Base-by-base conservation (phyloP, 2,797 vertebrate genomes). In the Sandelia bainsii region DNA sequence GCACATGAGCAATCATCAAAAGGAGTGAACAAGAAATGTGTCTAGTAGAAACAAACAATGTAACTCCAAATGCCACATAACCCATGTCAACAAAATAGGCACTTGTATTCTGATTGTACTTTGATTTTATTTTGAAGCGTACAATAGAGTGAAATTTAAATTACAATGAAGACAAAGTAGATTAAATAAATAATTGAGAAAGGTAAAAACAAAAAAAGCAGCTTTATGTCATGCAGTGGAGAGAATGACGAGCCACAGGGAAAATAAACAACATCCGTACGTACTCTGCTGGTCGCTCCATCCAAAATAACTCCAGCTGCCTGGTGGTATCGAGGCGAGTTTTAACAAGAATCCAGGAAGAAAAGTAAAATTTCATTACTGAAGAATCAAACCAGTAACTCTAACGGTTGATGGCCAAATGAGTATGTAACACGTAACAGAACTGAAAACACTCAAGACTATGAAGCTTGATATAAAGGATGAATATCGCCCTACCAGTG, bases 261-360 rank as follows among this genome's bases (percentile, higher is more conserved):
- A 12, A 40, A 54, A 50, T 19, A 48, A 37, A 46, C 1, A 64
- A 20, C 25, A 14, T 27, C 76, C 56, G 49, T 99, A 99, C 97
- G 87, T 99, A 99, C 98, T 96, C 93, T 95, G 96, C 84, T 95
- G 96, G 76, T 97, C 96, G 93, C 92, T 96, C 97, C 97, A 99
- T 96, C 97, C 97, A 87, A 99, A 97, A 96, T 96, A 98, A 83
- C 86, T 91, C 95, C 95, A 95, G 90, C 93, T 96, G 95, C 97
- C 98, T 99, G 96, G 85, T 69, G 93, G 89, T 63, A 86, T 87
- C 92, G 86, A 92, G 84, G 89, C 82, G 95, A 92, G 87, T 58
- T 90, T 90, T 88, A 83, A 93, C 91, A 93, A 79, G 89, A 66
- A 42, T 49, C 45, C 32, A 64, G 51, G 69, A 48, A 78, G 48